Evolutionary conservation across 2,113 vertebrate species (phyloP).

Genomic region (Centropus bengalensis): DNA sequence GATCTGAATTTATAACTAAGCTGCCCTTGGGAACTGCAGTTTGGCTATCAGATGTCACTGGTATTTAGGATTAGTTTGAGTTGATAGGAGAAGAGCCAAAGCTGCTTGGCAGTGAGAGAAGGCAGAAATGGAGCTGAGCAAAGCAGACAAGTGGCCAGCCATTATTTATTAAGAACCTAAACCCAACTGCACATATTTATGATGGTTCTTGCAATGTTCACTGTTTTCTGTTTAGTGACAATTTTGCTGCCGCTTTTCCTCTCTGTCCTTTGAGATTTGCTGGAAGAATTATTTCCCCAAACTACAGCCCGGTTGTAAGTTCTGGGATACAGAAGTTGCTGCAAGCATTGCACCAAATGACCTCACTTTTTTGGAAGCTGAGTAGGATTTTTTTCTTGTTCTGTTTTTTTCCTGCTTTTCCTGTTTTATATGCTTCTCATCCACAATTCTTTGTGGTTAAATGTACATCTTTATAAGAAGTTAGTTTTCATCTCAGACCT

Average conservation of each 20-base stretch:
- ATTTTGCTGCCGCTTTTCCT: background rate
- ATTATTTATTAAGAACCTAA: background rate
- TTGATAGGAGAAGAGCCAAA: constrained; percentile 1
- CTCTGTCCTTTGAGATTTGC: background rate
- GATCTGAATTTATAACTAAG: background rate
- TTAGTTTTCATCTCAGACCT: background rate
- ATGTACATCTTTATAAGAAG: background rate
- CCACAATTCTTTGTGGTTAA: background rate
- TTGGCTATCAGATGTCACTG: background rate
- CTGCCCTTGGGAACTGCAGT: background rate
- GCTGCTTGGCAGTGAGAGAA: background rate
- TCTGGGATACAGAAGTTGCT: background rate
- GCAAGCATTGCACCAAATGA: background rate
- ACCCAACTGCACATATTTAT: background rate
- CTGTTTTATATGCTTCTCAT: background rate
- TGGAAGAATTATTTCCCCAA: background rate
- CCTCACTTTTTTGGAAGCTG: background rate
- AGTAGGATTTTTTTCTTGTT: background rate
- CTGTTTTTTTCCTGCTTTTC: background rate
- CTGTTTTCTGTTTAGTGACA: background rate
- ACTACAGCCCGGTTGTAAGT: background rate
- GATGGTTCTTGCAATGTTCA: background rate
- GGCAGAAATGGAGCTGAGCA: background rate
- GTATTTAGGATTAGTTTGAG: background rate
- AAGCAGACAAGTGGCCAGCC: background rate